These are phyloP conservation scores for Nannoperca obscura DNA, from an alignment of 2,797 vertebrate genomes.

Conservation along the genomic window DNA sequence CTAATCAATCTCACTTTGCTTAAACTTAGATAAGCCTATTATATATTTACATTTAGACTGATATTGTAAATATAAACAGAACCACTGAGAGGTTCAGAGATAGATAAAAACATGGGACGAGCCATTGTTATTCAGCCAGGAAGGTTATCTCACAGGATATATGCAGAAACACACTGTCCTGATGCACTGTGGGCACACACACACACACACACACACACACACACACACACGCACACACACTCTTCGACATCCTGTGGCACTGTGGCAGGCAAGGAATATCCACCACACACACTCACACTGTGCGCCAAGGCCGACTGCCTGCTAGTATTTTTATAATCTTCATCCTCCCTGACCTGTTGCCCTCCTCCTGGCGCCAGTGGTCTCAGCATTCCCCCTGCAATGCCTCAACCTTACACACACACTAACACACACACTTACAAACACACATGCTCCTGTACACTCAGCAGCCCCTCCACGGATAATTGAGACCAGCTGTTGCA, in stretches of 20 bases:
- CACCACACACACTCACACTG: constrained; percentile 67
- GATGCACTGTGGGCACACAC: constrained; percentile 22
- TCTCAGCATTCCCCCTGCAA: constrained; percentile 80
- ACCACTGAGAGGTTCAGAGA: background rate
- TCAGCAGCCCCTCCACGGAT: constrained; percentile 78
- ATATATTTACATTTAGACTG: background rate
- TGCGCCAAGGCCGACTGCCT: constrained; percentile 83
- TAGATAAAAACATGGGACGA: constrained; percentile 33
- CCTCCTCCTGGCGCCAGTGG: constrained; percentile 87
- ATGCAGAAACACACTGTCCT: constrained; percentile 42
- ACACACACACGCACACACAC: constrained; percentile 17
- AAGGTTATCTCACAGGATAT: constrained; percentile 69
- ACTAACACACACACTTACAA: constrained; percentile 35
- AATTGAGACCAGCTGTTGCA: constrained; percentile 90
- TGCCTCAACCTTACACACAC: constrained; percentile 60
- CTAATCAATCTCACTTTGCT: no score
- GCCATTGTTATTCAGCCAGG: constrained; percentile 45
- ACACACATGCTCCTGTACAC: constrained; percentile 73
- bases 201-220: constrained; percentile 21
- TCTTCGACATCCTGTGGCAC: constrained; percentile 70
- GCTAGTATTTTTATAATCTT: constrained; percentile 90
- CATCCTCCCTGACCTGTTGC: constrained; percentile 88
- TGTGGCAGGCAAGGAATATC: constrained; percentile 47
- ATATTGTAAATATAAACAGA: background rate
- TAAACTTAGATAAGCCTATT: background rate